A percentile compares a stretch with the other conserved stretches of the same genome.
These are phyloP conservation scores for Hydrochoerus hydrochaeris DNA, from an alignment of 2,113 vertebrate species.

Conservation along the genomic window DNA sequence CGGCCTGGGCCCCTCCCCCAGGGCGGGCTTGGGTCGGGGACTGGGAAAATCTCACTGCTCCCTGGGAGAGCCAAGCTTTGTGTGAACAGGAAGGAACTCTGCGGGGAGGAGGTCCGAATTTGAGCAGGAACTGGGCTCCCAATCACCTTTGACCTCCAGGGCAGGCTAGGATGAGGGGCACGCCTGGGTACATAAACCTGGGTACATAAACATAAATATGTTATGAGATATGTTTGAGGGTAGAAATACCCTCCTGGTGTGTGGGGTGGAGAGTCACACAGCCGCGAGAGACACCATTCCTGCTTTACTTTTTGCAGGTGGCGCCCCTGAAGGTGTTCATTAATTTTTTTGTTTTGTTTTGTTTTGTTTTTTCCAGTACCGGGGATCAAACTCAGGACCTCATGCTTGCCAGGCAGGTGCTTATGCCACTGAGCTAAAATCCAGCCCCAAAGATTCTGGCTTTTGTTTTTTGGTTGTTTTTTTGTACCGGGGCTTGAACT, in stretches of 20 bases:
- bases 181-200: no score
- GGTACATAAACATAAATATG: no score
- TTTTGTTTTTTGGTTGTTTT: no score
- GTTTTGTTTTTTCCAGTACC: no score
- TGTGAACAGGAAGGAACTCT: not conserved
- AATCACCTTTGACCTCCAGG: not conserved
- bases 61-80: not conserved
- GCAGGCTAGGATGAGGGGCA: not conserved
- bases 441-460: no score
- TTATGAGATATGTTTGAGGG: no score
- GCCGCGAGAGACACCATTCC: not conserved
- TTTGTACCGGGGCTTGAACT: no score
- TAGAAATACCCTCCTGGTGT: not conserved
- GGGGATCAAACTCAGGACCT: no score
- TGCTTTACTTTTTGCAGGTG: no score
- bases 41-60: conserved; percentile 31
- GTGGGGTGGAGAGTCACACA: not conserved
- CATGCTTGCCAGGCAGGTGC: no score
- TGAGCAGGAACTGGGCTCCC: not conserved
- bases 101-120: not conserved
- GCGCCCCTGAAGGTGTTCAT: rapidly evolving
- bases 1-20: not conserved
- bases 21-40: not conserved
- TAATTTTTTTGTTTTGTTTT: no score
- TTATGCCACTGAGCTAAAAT: no score